Conservation (phyloP, 2,797 vertebrate species). For the Helostoma temminkii region DNA sequence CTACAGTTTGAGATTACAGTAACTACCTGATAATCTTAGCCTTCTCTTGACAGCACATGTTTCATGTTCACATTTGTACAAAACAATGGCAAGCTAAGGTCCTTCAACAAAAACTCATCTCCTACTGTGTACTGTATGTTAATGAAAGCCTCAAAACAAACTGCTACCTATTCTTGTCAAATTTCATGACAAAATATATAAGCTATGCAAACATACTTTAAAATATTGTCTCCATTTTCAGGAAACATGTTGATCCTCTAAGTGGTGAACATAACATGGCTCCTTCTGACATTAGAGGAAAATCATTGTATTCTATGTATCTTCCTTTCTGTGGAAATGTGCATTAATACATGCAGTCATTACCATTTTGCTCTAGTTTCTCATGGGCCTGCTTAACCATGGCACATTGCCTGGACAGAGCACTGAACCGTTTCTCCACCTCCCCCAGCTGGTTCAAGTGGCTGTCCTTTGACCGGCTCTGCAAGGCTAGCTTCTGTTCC, state of each 20-base stretch:
- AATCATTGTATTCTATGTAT: no score
- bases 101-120: no score
- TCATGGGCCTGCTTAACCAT: conserved; percentile 87
- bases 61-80: not conserved
- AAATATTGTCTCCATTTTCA: not conserved
- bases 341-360: not conserved
- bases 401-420: conserved; percentile 84
- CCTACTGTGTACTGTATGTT: not conserved
- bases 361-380: conserved; percentile 91
- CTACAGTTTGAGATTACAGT: conserved; percentile 28
- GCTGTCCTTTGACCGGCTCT: conserved; percentile 88
- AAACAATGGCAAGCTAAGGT: not conserved
- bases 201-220: not conserved
- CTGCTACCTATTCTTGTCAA: not conserved
- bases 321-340: no score
- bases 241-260: not conserved
- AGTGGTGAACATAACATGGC: no score
- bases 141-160: conserved; percentile 2
- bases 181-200: not conserved
- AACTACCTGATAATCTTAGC: conserved; percentile 37
- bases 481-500: conserved; percentile 91
- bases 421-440: conserved; percentile 86
- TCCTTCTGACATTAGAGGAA: no score
- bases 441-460: conserved; percentile 91
- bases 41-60: conserved; percentile 16